phyloP scores from a whole-genome alignment of 1,140 invertebrate species.

The Aphelenchoides besseyi region DNA sequence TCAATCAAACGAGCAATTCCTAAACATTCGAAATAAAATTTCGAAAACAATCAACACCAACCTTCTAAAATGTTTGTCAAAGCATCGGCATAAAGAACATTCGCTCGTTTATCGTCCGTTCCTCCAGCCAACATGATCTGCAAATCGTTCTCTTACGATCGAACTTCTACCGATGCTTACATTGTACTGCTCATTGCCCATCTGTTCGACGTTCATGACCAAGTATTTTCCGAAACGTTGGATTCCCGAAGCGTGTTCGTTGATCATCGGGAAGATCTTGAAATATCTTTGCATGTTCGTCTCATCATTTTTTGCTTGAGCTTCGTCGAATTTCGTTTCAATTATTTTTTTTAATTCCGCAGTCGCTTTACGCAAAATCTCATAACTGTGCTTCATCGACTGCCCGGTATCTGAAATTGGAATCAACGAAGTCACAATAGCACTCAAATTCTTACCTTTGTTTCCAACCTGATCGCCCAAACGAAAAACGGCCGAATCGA shows the following conservation, averaged over 20 bases:
- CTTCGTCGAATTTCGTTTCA: constrained; percentile 81
- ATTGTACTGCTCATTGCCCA: constrained; percentile 66
- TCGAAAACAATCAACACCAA: constrained; percentile 77
- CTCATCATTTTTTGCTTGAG: constrained; percentile 79
- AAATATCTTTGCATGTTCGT: constrained; percentile 91
- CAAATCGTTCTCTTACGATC: too few species aligned
- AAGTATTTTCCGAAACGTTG: constrained; percentile 86
- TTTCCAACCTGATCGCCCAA: constrained; percentile 71
- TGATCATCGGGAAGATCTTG: constrained; percentile 92
- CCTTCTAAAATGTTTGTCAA: constrained; percentile 81
- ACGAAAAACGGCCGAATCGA: constrained; percentile 82
- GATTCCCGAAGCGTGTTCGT: constrained; percentile 84
- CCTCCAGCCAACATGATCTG: constrained; percentile 59
- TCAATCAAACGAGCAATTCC: constrained; percentile 80
- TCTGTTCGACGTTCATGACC: constrained; percentile 67
- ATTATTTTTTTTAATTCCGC: constrained; percentile 74
- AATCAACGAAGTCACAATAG: neutral
- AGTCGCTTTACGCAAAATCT: constrained; percentile 80
- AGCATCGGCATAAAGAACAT: constrained; percentile 77
- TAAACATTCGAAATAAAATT: constrained; percentile 21
- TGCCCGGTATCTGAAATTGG: constrained; percentile 44
- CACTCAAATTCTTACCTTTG: constrained; percentile 60
- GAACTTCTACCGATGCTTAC: constrained; percentile 66
- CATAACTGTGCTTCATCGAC: constrained; percentile 58
- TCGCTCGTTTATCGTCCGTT: constrained; percentile 72